Evolutionary conservation across 2,888 invertebrate species (phyloP), one percentile per base, ranked within the genome.

Genomic region (Metalampra italica): DNA sequence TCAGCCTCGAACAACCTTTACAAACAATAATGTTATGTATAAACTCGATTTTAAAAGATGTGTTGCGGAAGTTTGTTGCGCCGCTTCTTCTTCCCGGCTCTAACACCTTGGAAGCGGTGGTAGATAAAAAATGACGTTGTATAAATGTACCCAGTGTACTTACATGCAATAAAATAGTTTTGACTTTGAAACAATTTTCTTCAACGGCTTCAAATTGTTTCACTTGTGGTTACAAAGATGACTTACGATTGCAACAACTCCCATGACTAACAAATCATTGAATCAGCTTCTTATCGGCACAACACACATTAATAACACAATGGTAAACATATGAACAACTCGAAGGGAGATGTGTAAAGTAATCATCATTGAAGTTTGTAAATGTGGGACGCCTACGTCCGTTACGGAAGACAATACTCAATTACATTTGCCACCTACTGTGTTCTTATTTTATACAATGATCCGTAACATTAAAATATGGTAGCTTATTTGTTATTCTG

Each of bases 361-460:
- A 65, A 66, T 56, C 59, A 61, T 54, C 60, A 49, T 52, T 49
- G 51, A 45, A 45, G 48, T 50, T 49, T 49, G 51, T 49, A 49
- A 62, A 59, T 66, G 60, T 60, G 50, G 51, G 54, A 64, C 82
- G 63, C 83, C 82, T 66, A 84, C 82, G 60, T 36, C 37, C 61
- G 49, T 60, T 60, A 46, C 47, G 54, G 54, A 65, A 79, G 73
- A 87, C 85, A 87, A 86, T 86, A 73, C 78, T 73, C 81, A 73
- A 86, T 85, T 82, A 78, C 68, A 58, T 59, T 55, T 67, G 71
- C 78, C 80, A 77, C 82, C 80, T 80, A 83, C 81, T 75, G 75
- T 59, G 71, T 55, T 59, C 60, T 53, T 58, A 57, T 51, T 59
- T 54, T 46, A 46, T 55, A 52, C 47, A 63, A 60, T 54, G 57